A percentile compares a stretch with the other conserved stretches of the same genome.
Evolutionary conservation across 1,140 invertebrate species (phyloP).

Genomic region (Calosoma granatense): DNA sequence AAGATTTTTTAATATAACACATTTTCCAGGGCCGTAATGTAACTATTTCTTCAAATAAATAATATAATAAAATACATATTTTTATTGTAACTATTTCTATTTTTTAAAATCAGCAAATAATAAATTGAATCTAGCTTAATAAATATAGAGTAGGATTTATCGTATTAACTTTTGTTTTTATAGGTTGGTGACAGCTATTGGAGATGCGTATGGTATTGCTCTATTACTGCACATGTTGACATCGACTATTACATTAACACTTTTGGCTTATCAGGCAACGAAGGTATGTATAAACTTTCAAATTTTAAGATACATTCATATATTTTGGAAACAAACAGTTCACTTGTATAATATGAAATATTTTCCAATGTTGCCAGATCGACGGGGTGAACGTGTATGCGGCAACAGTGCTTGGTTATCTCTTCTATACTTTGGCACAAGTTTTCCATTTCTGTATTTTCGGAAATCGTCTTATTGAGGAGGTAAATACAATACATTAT

Average conservation of each 20-base stretch:
- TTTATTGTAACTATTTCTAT: no score
- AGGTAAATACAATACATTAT: slow-evolving; percentile 43
- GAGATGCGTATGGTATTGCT: slow-evolving; percentile 69
- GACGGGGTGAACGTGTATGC: slow-evolving; percentile 62
- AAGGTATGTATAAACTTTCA: slow-evolving; percentile 42
- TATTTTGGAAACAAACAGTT: neutral
- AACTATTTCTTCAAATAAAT: no score
- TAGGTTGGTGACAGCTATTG: slow-evolving; percentile 66
- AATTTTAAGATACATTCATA: neutral
- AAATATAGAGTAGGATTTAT: no score
- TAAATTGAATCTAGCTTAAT: no score
- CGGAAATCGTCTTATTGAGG: slow-evolving; percentile 73
- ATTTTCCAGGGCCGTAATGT: no score
- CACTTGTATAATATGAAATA: neutral
- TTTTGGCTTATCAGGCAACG: slow-evolving; percentile 74
- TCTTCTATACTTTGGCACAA: slow-evolving; percentile 66
- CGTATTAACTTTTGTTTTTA: no score
- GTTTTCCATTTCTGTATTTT: slow-evolving; percentile 79
- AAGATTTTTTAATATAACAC: no score
- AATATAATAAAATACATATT: no score
- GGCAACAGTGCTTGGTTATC: slow-evolving; percentile 63
- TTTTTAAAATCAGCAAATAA: no score
- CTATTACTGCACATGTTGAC: slow-evolving; percentile 72
- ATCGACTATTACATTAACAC: slow-evolving; percentile 68
- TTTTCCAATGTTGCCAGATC: slow-evolving; percentile 41